Percentiles rank a stretch among this genome's conserved stretches.
These are phyloP conservation scores for Stomorhina lunata DNA, from an alignment of 2,888 invertebrate species.

Conservation along the genomic window DNA sequence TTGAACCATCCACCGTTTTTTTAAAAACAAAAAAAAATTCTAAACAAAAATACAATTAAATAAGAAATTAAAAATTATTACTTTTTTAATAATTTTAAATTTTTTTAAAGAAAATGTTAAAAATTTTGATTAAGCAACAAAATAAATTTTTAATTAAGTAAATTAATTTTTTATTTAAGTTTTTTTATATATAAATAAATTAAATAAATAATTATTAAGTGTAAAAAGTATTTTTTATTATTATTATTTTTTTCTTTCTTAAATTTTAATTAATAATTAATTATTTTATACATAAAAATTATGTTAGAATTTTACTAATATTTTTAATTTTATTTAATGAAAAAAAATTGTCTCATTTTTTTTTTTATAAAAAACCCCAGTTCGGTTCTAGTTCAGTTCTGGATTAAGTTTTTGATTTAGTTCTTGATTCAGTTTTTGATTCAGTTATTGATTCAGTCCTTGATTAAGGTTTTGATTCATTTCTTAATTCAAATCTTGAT, in stretches of 20 bases:
- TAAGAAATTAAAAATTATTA: constrained; percentile 50
- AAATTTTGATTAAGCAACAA: background rate
- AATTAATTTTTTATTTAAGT: background rate
- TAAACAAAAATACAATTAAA: constrained; percentile 40
- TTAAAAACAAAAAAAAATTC: constrained; percentile 68
- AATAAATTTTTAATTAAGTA: background rate
- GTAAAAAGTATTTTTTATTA: constrained; percentile 62
- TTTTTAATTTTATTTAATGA: background rate
- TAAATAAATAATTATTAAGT: constrained; percentile 28
- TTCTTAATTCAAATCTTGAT: no score
- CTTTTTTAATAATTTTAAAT: constrained; percentile 41
- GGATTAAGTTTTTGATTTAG: no score
- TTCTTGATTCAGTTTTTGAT: no score
- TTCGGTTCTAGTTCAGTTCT: no score
- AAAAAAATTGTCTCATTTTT: no score
- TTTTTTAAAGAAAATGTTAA: background rate
- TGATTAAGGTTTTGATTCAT: no score
- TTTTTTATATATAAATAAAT: constrained; percentile 13
- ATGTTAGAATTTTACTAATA: constrained; percentile 4
- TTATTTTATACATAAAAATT: background rate
- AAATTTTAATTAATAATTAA: constrained; percentile 3
- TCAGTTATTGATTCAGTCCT: no score
- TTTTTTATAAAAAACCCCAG: no score
- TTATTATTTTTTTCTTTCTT: background rate
- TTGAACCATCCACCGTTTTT: constrained; percentile 77